Conservation (phyloP, 2,797 vertebrate species). For the Brotogeris chrysoptera region DNA sequence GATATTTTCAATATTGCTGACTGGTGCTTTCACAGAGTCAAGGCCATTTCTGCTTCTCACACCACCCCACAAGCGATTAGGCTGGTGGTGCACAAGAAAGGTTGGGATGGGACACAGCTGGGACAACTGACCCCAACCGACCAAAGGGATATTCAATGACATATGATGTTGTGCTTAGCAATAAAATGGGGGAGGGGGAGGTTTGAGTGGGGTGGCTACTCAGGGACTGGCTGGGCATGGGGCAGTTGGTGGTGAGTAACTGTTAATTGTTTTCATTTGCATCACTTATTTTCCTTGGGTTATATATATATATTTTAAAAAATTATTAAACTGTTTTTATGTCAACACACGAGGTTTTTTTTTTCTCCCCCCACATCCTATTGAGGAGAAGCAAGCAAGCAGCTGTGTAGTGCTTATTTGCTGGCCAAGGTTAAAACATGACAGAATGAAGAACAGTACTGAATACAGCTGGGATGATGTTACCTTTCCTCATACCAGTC, state of each 20-base stretch:
- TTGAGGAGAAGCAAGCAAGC: accelerated
- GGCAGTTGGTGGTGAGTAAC: neutral
- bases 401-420: neutral
- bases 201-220: accelerated
- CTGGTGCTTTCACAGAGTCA: neutral
- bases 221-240: accelerated
- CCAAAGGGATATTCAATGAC: neutral
- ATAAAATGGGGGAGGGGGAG: accelerated
- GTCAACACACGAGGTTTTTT: neutral
- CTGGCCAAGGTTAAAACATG: accelerated
- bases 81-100: neutral
- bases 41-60: neutral
- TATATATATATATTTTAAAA: neutral
- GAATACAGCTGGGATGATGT: neutral
- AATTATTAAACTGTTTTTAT: neutral
- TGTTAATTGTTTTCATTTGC: neutral
- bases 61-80: accelerated
- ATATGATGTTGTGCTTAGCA: neutral
- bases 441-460: neutral
- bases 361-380: neutral
- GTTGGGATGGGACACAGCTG: neutral
- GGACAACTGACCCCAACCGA: neutral
- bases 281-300: neutral
- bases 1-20: accelerated
- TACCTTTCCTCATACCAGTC: neutral